Evolutionary conservation across 2,113 vertebrate species (phyloP).

Genomic region (Bubalus kerabau): DNA sequence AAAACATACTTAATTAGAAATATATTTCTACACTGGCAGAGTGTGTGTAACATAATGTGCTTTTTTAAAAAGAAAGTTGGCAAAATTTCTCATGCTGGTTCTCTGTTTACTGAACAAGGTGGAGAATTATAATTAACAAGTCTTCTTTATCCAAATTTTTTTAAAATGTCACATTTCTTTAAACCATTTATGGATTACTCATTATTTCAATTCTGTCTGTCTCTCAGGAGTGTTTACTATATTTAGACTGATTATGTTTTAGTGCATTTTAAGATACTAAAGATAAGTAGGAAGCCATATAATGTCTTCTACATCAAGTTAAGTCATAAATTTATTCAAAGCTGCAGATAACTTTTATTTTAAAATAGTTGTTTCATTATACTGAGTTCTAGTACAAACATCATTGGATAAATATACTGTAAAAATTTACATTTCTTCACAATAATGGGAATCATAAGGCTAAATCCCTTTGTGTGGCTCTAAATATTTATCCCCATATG

Average conservation of each 20-base stretch:
- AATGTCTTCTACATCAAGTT: not conserved
- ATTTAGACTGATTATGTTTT: conserved; percentile 13
- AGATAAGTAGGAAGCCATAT: not conserved
- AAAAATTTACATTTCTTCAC: conserved; percentile 76
- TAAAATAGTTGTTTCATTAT: conserved; percentile 19
- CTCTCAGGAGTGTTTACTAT: not conserved
- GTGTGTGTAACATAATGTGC: not conserved
- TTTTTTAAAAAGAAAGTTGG: not conserved
- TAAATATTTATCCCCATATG: conserved; percentile 73
- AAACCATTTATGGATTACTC: not conserved
- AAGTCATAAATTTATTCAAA: conserved; percentile 31
- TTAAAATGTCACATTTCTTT: not conserved
- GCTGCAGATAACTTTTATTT: not conserved
- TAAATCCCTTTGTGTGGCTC: conserved; percentile 42
- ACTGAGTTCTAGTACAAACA: conserved; percentile 46
- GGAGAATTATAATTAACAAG: not conserved
- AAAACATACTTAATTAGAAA: not conserved
- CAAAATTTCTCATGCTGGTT: not conserved
- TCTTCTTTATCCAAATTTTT: not conserved
- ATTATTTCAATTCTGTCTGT: not conserved
- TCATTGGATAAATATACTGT: conserved; percentile 51
- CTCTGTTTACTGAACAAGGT: not conserved
- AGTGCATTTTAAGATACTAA: not conserved
- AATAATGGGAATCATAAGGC: conserved; percentile 60
- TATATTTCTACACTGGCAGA: not conserved